Base-by-base conservation (phyloP, 2,797 vertebrate genomes). In the Siniperca undulata region DNA sequence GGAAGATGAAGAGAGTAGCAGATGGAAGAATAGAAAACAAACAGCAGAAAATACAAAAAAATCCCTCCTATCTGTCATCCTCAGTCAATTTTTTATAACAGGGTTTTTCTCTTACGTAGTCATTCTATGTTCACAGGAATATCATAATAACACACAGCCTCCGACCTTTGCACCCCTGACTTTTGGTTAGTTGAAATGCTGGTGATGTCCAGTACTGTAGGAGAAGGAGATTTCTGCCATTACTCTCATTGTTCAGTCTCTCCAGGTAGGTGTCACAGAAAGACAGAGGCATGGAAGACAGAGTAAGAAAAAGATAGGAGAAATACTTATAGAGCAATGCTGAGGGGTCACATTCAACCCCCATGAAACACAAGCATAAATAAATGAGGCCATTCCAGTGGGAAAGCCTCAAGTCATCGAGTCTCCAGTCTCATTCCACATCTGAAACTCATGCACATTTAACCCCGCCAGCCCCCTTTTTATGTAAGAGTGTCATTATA, bases 361-460 rank as follows among this genome's bases (percentile, higher is more conserved):
- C 44, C 30, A 64, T 74, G 56, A 70, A 81, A 82, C 67, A 55
- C 77, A 52, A 24, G 50, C 74, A 86, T 77, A 81, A 80, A 91
- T 83, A 90, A 89, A 90, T 73, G 7, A 78, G 62, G 67, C 76
- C 73, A 53, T 84, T 82, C 60, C 74, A 74, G 34, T 1, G 69
- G 69, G 64, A 50, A 76, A 82, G 40, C 70, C 76, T 81, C n/a
- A 46, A 76, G 86, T 76, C 36, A 7, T 40, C 0, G 1, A 58
- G n/a, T 88, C 70, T 87, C 56, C 48, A 34, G 48, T 84, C 82
- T 85, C 60, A 77, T 82, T 86, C 70, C 76, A 82, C 68, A 88
- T 86, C 66, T 89, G 65, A 85, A 89, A 89, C 78, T 77, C 1
- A 52, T 36, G 53, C 82, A 75, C 48, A 67, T 88, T 91, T 88